Evolutionary conservation across 2,888 invertebrate genomes (phyloP), one percentile per base, ranked within the genome.

Genomic region (Sinohyriopsis cumingii): DNA sequence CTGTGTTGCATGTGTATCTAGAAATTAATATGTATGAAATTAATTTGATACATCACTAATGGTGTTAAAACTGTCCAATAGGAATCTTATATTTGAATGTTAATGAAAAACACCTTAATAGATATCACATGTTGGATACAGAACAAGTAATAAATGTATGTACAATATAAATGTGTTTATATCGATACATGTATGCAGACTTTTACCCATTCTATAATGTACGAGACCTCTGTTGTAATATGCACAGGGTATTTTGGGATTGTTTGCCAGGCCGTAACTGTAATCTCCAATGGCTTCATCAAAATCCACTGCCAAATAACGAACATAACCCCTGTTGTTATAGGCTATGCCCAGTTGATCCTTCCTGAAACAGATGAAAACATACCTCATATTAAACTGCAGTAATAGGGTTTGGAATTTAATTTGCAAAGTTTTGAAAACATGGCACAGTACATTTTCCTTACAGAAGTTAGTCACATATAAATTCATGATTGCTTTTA

Each of bases 211-310:
- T 71, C 91, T 81, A 72, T 91, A 91, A 63, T 85, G 80, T 22
- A 91, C 88, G 3, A 90, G 86, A 22, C 89, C 91, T 72, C 90
- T 79, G 80, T 91, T 91, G 77, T 90, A 91, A 73, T 84, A 89
- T 0, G 88, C 85, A 33, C 82, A 79, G 20, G 89, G 69, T 22
- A 78, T 65, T 9, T 83, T 76, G 45, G 84, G 70, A 64, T 78
- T 72, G 22, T 82, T 77, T 4, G 79, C 65, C 45, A 90, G 69
- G 1, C 89, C 88, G 61, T 81, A 70, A 15, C 82, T 88, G 79
- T 89, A 91, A 75, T 89, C 89, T 55, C 84, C 76, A 1, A 89
- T 69, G 9, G 91, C 91, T 24, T 85, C 88, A 63, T 86, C 82
- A 78, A 91, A 91, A 64, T 89, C 86, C 15, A 91, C 91, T 67